Evolutionary conservation across 2,113 vertebrate genomes (phyloP).

Genomic region (Petrocephalus zakoni): DNA sequence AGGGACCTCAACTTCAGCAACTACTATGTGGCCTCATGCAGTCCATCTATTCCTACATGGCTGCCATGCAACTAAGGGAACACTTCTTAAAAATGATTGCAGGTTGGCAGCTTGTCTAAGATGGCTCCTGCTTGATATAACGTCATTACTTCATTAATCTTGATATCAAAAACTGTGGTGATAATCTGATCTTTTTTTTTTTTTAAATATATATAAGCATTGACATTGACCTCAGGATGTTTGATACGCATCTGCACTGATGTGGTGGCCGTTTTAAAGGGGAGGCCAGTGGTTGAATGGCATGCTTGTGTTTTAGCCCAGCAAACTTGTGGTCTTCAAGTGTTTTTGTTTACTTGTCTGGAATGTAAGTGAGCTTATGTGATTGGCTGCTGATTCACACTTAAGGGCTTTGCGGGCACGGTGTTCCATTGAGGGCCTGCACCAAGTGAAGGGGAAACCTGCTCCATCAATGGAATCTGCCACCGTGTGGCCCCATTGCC

Average conservation of each 20-base stretch:
- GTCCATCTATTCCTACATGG: constrained; percentile 91
- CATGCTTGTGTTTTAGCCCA: background rate
- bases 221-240: background rate
- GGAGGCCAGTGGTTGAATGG: background rate
- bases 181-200: background rate
- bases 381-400: background rate
- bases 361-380: background rate
- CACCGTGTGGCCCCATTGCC: background rate
- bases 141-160: too few relatives aligned
- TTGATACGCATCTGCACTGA: background rate
- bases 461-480: background rate
- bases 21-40: constrained; percentile 84
- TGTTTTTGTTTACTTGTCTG: background rate
- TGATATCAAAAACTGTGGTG: background rate
- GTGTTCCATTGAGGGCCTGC: background rate
- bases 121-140: background rate
- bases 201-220: background rate
- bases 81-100: background rate
- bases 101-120: background rate
- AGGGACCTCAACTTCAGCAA: constrained; percentile 94
- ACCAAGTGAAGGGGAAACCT: background rate
- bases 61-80: constrained; percentile 84
- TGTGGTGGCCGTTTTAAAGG: background rate
- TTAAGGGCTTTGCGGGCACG: background rate
- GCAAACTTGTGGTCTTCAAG: background rate